Evolutionary conservation across 2,797 vertebrate species (phyloP), one percentile per base, ranked within the genome.

Genomic region (Eospalax fontanierii): DNA sequence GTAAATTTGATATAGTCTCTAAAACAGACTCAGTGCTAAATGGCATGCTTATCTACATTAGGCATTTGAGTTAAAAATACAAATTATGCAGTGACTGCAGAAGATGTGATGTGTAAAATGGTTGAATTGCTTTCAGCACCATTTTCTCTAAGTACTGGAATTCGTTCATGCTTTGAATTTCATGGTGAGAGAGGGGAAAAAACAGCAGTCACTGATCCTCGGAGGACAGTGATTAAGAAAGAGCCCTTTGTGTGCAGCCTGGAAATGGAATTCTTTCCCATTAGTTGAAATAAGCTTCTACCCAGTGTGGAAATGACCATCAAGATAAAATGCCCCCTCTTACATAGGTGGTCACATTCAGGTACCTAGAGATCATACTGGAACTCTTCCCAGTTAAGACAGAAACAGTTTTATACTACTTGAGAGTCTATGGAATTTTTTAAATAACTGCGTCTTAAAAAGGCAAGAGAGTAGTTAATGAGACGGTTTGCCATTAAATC

Each of bases 131-230:
- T 98, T 95, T 98, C 97, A 98, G 97, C 97, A 97, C 94, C 92
- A 97, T 98, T 98, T 98, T 98, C 97, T 98, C 97, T 86, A 90
- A 96, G 70, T 97, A 90, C 95, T 98, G 97, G 96, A 97, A 96
- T 97, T 97, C 28, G 82, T 89, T 97, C 95, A 97, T 96, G 95
- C 96, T 93, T 92, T 96, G 98, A 97, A 98, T 96, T 97, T 96
- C 96, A 87, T 0, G 11, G 93, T 76, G 86, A 97, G 82, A 86
- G 82, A 85, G 89, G 54, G 87, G 76, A 75, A 3, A 38, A 28
- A 79, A 79, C 65, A 86, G 85, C 84, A 90, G 93, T 15, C 75
- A 85, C 10, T 9, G 87, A 89, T 75, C 71, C 93, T 97, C 85
- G 43, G 92, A 96, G 91, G 94, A 92, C 38, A 96, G 93, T 19